Evolutionary conservation across 2,888 invertebrate genomes (phyloP), one percentile per base, ranked within the genome.

Genomic region (Coelinius sp.): DNA sequence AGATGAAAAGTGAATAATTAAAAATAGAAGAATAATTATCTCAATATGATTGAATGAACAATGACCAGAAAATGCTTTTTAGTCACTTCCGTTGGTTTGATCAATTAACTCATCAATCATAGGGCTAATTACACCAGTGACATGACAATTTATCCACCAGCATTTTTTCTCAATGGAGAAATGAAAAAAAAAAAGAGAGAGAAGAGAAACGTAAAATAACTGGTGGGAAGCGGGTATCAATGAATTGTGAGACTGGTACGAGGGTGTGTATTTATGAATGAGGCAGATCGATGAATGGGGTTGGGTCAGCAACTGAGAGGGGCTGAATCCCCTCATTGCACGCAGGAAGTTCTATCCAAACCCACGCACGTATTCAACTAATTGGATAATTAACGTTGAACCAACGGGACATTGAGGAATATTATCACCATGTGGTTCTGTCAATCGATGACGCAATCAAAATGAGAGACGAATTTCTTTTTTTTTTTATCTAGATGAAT

Each of bases 261-360:
- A 62, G 70, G 64, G 70, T 35, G 64, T 38, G 35, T 68, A 70
- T 70, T 70, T 56, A 63, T 71, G 71, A 67, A 71, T 68, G 71
- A 68, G 38, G 59, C 22, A 49, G 71, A 71, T 67, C 71, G 56
- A 68, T 71, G 71, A 71, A 71, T 71, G 70, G 70, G 66, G 24
- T 22, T 38, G 53, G 27, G 22, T 24, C 38, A 38, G 31, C 49
- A 22, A 27, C 27, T n/a, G 27, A 14, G 56, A 56, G 44, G 56
- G 27, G 14, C 56, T 25, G 53, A 52, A 63, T 17, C 52, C 38
- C 64, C 20, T 20, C 59, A 20, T 14, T 10, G 35, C 20, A 17
- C 17, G 20, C 59, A 31, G 35, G 35, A 59, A 59, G 59, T 59
- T 35, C 35, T 8, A 35, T 59, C 12, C 35, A 35, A 35, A 24